Conservation (phyloP, 2,113 vertebrate species). For the Dicerorhinus sumatrensis region DNA sequence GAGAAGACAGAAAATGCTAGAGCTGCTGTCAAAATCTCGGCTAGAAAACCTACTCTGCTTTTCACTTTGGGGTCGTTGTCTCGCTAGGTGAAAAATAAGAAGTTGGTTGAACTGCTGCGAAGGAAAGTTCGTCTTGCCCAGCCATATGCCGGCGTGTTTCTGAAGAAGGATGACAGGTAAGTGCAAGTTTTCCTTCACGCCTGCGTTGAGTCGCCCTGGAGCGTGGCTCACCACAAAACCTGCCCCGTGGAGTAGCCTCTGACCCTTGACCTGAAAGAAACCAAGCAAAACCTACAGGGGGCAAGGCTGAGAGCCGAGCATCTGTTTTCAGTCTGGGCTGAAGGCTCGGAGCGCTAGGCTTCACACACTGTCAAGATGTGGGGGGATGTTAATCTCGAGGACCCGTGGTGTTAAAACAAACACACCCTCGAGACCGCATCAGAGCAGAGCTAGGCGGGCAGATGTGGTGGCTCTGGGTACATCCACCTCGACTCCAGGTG, state of each 20-base stretch:
- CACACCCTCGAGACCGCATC: accelerated
- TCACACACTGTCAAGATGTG: not conserved
- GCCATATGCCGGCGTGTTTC: conserved; percentile 97
- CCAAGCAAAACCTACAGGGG: not conserved
- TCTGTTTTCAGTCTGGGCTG: not conserved
- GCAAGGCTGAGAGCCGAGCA: not conserved
- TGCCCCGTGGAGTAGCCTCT: not conserved
- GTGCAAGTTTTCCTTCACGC: conserved; percentile 45
- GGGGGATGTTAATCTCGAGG: not conserved
- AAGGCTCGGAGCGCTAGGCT: not conserved
- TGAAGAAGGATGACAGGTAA: conserved; percentile 97
- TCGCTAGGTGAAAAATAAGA: conserved; percentile 95
- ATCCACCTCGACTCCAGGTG: not conserved
- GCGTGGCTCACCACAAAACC: not conserved
- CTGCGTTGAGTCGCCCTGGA: not conserved
- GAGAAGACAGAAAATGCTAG: not conserved
- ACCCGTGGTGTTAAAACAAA: too few species aligned
- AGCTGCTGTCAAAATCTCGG: not conserved
- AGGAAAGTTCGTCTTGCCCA: conserved; percentile 97
- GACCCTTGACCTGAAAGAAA: not conserved
- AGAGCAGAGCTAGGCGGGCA: not conserved
- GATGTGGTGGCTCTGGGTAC: not conserved
- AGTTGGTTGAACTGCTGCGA: conserved; percentile 95
- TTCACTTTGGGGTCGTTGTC: conserved; percentile 61
- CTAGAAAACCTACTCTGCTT: not conserved